A percentile compares a stretch with the other conserved stretches of the same genome.
These are phyloP conservation scores for Drosophila suzukii DNA, from an alignment of 1,140 invertebrate species.

Conservation along the genomic window DNA sequence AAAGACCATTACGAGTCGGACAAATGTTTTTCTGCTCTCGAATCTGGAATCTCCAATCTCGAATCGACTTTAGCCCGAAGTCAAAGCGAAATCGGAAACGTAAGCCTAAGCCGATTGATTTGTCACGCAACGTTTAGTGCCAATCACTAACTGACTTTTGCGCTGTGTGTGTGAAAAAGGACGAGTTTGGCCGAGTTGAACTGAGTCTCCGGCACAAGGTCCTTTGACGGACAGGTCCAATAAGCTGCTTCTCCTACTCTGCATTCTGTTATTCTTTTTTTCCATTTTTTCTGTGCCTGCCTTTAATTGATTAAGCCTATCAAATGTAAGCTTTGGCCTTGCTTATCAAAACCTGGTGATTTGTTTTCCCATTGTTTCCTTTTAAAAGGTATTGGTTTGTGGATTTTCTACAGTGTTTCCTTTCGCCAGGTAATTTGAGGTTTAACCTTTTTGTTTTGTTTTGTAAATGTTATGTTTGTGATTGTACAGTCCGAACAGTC, in stretches of 20 bases:
- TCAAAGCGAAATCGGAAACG: conserved; percentile 46
- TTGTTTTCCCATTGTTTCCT: conserved; percentile 29
- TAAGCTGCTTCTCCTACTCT: conserved; percentile 14
- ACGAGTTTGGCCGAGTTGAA: conserved; percentile 10
- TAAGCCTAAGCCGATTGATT: conserved; percentile 81
- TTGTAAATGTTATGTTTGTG: neutral
- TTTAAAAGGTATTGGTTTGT: conserved; percentile 30
- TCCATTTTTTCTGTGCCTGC: conserved; percentile 24
- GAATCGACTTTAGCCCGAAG: conserved; percentile 27
- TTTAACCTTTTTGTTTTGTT: neutral
- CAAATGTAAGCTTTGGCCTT: conserved; percentile 53
- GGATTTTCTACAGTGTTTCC: conserved; percentile 5
- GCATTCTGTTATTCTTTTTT: conserved; percentile 19
- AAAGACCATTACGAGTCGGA: conserved; percentile 30
- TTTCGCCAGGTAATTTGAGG: conserved; percentile 9
- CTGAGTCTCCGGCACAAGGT: conserved; percentile 21
- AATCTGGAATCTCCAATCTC: conserved; percentile 15
- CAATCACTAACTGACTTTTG: conserved; percentile 53
- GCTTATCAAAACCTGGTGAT: conserved; percentile 30
- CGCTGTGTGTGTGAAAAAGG: conserved; percentile 20
- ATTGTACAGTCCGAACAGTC: conserved; percentile 53
- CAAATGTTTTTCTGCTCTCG: conserved; percentile 25
- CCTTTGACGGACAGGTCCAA: conserved; percentile 48
- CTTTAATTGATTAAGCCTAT: conserved; percentile 79
- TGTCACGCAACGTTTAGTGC: conserved; percentile 76